Evolutionary conservation across 2,113 vertebrate species (phyloP).

Genomic region (Neolamprologus variostigma): DNA sequence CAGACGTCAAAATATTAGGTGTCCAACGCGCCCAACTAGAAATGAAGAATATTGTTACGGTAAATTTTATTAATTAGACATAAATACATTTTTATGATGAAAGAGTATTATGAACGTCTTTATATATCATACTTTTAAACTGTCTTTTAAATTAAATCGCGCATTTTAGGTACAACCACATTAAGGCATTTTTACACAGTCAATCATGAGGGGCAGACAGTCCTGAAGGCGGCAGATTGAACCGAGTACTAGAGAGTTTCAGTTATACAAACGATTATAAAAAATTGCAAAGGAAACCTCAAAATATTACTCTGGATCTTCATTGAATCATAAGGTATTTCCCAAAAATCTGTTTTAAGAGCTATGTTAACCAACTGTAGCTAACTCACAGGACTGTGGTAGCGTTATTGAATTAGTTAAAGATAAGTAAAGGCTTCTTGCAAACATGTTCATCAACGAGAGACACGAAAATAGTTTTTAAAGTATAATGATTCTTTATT

Average conservation of each 20-base stretch:
- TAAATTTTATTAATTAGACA: neutral
- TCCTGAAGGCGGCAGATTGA: constrained; percentile 37
- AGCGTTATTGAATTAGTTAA: neutral
- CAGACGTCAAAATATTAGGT: constrained; percentile 18
- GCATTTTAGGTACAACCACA: accelerated
- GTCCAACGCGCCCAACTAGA: neutral
- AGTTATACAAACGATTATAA: neutral
- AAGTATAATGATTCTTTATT: neutral
- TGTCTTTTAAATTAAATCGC: accelerated
- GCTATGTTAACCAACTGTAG: neutral
- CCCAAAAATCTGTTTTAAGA: neutral
- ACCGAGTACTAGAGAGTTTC: neutral
- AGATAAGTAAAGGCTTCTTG: neutral
- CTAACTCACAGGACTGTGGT: neutral
- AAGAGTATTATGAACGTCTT: accelerated
- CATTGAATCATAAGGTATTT: neutral
- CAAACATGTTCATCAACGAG: neutral
- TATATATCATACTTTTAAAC: neutral
- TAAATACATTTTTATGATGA: neutral
- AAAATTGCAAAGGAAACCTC: neutral
- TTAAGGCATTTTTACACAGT: neutral
- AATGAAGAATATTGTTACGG: neutral
- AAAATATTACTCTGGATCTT: neutral
- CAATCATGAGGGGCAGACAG: neutral
- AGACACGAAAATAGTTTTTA: neutral